Evolutionary conservation across 1,140 invertebrate genomes (phyloP), one percentile per base, ranked within the genome.

Genomic region (Planococcus citri): DNA sequence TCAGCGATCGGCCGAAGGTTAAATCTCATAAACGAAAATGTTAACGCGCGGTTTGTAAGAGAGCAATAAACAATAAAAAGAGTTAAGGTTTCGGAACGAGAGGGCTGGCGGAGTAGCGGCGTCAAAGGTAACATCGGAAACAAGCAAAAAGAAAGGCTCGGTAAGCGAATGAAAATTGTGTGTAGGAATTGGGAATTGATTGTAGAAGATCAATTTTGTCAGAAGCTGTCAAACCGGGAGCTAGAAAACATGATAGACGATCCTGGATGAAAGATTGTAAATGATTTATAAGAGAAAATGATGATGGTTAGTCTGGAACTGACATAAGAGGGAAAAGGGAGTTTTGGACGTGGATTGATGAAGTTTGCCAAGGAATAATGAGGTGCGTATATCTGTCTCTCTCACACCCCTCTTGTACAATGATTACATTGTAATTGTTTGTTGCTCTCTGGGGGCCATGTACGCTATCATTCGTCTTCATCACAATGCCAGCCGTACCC

Each of bases 201-300:
- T 64, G 60, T 64, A 64, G 60, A 64, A 64, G 60, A 64, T 64
- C 60, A 64, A 64, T 64, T 64, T 64, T 64, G 60, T 64, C 60
- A 64, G 60, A 64, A 64, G 60, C 60, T 64, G 60, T 64, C 60
- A 64, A 27, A 64, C 60, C 60, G 60, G 60, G 22, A 64, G 60
- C 60, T 64, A 64, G 60, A 64, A 64, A 64, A 64, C 60, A 64
- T 64, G 60, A 64, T 64, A 64, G 60, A 64, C 60, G 60, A 64
- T 64, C 60, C 60, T 64, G 60, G 60, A 64, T 64, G 60, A 64
- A 64, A 64, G 60, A 64, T 64, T 64, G 60, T 64, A 64, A 64
- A 64, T 64, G 60, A 64, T 64, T 64, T 64, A 64, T 64, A 64
- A 64, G 60, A 64, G 60, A 64, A 64, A 64, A 64, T 64, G 60